Base-by-base conservation (phyloP, 2,113 vertebrate genomes). In the Xenus cinereus region DNA sequence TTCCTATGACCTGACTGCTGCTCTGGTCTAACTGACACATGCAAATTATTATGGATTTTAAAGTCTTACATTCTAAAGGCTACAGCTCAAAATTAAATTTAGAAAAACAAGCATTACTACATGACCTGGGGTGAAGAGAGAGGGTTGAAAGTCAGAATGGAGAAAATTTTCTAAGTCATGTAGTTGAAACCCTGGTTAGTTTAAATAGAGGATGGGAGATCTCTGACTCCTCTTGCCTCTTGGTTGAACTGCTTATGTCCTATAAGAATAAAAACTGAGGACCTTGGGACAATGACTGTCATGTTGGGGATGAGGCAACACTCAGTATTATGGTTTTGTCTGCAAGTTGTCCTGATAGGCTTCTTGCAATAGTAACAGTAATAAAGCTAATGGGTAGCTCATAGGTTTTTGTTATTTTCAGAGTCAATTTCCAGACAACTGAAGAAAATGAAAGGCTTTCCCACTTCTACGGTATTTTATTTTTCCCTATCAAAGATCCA, bases 31-130 rank as follows among this genome's bases (percentile, higher is more conserved):
- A 57, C 26, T 45, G 37, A 39, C 41, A 50, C 3, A 2, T 37
- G 20, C 17, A 56, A 69, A 48, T 56, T 60, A 6, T 60, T 54
- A 46, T 0, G 0, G 21, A 27, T 21, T 24, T 32, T 5, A 74
- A 63, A 48, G 5, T 46, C 63, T 56, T 83, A 4, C 9, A 50
- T 76, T 80, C 59, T 87, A 84, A 87, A 64, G 35, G 22, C 5
- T 77, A 39, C 64, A 72, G 4, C 27, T 87, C 19, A 12, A 73
- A 80, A 68, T 59, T 43, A 37, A 22, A 30, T 41, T 68, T 77
- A 18, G n/a, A 13, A 84, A 81, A 75, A 10, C 7, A 56, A 74
- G 6, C 7, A 32, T n/a, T 69, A 28, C 39, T 81, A 56, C 13
- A 12, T 37, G 22, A 8, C 3, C 24, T 3, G 2, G 28, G 8